Evolutionary conservation across 2,888 invertebrate species (phyloP).

Genomic region (Parapristionchus giblindavisi): DNA sequence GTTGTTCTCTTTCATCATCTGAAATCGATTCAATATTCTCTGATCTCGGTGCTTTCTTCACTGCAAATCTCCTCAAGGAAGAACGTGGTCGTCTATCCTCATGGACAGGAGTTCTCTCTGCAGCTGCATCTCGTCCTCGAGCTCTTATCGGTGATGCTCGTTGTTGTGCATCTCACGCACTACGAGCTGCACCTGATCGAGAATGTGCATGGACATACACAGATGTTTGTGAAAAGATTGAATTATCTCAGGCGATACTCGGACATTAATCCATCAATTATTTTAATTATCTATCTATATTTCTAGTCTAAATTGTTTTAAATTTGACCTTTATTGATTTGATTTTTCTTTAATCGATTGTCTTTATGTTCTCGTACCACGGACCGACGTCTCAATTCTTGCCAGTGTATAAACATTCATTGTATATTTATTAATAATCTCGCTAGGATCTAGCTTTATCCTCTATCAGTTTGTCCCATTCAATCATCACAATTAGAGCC

Average conservation of each 20-base stretch:
- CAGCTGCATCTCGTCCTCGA: neutral
- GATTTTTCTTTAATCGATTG: too few relatives aligned
- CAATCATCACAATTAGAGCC: too few relatives aligned
- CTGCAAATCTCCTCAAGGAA: neutral
- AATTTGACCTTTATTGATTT: too few relatives aligned
- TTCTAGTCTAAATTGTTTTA: too few relatives aligned
- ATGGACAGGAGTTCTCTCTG: conserved; percentile 1
- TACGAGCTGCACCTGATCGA: conserved; percentile 44
- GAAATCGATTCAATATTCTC: conserved; percentile 46
- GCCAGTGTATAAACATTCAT: too few relatives aligned
- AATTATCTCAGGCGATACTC: conserved; percentile 4
- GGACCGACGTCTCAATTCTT: too few relatives aligned
- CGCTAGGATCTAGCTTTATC: too few relatives aligned
- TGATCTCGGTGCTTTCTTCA: conserved; percentile 48
- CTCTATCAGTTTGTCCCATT: too few relatives aligned
- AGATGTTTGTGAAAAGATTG: conserved; percentile 48
- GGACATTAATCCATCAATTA: neutral
- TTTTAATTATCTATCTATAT: neutral
- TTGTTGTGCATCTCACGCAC: conserved; percentile 52
- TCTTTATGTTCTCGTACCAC: too few relatives aligned
- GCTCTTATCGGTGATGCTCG: conserved; percentile 42
- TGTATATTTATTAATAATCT: too few relatives aligned
- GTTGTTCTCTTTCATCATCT: conserved; percentile 46
- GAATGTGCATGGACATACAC: conserved; percentile 54
- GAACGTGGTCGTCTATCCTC: neutral